phyloP scores from a whole-genome alignment of 2,797 vertebrate species.

The Rhynchonycteris naso region DNA sequence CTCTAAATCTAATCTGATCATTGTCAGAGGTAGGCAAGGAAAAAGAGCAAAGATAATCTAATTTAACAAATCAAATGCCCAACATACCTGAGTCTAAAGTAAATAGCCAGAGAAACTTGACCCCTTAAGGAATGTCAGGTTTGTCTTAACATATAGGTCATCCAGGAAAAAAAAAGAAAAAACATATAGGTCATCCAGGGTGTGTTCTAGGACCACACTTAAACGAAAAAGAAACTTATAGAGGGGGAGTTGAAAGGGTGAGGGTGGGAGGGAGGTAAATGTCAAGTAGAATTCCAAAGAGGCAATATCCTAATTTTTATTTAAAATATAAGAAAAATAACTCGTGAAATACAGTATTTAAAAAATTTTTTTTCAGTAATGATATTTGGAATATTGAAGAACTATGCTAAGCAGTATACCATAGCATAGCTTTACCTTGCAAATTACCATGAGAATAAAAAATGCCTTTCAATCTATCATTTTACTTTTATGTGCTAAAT shows the following conservation, averaged over 20 bases:
- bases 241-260: too few relatives aligned
- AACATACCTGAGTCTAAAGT: neutral
- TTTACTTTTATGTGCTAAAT: neutral
- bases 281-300: slow-evolving; percentile 8
- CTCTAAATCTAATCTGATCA: neutral
- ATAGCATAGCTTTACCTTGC: neutral
- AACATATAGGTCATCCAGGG: neutral
- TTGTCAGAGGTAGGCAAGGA: slow-evolving; percentile 6
- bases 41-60: neutral
- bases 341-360: neutral
- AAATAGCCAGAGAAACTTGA: neutral
- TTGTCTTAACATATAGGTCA: neutral
- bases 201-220: neutral
- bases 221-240: neutral
- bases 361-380: neutral
- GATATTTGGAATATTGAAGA: slow-evolving; percentile 15
- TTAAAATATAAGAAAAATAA: slow-evolving; percentile 27
- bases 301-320: neutral
- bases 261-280: neutral
- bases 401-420: neutral
- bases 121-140: too few relatives aligned
- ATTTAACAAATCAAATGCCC: neutral
- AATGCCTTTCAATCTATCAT: neutral
- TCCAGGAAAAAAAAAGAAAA: neutral
- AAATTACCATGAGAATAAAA: neutral